These are phyloP conservation scores for Drosophila malerkotliana DNA, from an alignment of 1,140 invertebrate genomes.

Conservation along the genomic window DNA sequence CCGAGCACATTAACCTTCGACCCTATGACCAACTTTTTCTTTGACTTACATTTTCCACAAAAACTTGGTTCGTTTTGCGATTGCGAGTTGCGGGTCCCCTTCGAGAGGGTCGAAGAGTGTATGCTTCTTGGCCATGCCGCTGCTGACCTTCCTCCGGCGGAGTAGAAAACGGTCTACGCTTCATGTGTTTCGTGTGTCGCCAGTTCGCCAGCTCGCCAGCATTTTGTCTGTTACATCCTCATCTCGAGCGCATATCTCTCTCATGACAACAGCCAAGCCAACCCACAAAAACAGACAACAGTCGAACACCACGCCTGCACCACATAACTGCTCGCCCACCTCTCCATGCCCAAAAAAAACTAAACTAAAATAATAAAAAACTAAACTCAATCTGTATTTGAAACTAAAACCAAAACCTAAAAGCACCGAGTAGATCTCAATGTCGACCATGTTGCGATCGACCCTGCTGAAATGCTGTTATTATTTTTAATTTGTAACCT, in stretches of 20 bases:
- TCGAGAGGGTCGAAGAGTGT: conserved; percentile 16
- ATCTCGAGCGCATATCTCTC: conserved; percentile 54
- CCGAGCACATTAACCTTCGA: conserved; percentile 51
- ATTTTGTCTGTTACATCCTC: conserved; percentile 66
- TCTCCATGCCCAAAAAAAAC: conserved; percentile 34
- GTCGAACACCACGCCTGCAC: conserved; percentile 40
- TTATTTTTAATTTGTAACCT: conserved; percentile 81
- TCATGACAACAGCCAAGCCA: conserved; percentile 40
- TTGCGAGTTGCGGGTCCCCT: conserved; percentile 1
- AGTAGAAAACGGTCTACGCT: conserved; percentile 14
- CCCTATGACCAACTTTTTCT: conserved; percentile 47
- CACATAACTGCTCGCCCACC: conserved; percentile 24
- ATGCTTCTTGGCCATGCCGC: conserved; percentile 18
- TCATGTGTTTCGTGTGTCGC: conserved; percentile 56
- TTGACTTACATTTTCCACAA: conserved; percentile 45
- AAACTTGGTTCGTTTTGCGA: conserved; percentile 26
- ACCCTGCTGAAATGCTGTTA: conserved; percentile 62
- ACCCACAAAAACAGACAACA: conserved; percentile 32
- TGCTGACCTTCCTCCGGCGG: conserved; percentile 29
- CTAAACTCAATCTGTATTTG: conserved; percentile 19
- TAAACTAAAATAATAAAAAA: conserved; percentile 16
- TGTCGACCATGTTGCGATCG: conserved; percentile 26
- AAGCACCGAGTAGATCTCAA: conserved; percentile 18
- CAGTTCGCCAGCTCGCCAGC: conserved; percentile 37
- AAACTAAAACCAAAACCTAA: conserved; percentile 15